These are phyloP conservation scores for Trichomycterus rosablanca DNA, from an alignment of 2,113 vertebrate species.

Conservation along the genomic window DNA sequence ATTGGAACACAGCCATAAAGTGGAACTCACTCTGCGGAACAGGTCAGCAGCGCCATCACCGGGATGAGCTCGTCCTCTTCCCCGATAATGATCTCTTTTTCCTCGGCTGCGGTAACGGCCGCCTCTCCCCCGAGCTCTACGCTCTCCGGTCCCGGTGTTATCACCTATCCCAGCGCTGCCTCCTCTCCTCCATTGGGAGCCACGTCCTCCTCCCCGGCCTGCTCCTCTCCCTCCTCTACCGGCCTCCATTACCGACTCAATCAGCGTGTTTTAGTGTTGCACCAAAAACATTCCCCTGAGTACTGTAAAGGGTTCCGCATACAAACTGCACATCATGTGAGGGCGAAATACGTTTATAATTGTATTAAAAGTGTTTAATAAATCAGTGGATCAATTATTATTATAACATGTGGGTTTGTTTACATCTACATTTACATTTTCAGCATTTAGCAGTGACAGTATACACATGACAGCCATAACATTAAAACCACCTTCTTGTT, in stretches of 20 bases:
- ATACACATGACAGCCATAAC: too few species aligned
- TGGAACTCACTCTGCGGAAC: constrained; percentile 24
- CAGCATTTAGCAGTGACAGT: too few species aligned
- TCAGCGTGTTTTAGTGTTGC: constrained; percentile 45
- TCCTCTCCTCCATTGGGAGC: constrained; percentile 58
- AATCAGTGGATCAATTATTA: too few species aligned
- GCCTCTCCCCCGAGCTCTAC: constrained; percentile 62
- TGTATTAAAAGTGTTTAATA: too few species aligned
- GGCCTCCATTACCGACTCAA: constrained; percentile 59
- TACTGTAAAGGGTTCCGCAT: constrained; percentile 37
- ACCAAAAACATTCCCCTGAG: constrained; percentile 38
- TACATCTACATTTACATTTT: too few species aligned
- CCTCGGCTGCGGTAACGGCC: constrained; percentile 56
- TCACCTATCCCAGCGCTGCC: constrained; percentile 46
- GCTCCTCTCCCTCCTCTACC: constrained; percentile 45
- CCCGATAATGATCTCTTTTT: constrained; percentile 60
- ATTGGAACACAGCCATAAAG: too few species aligned
- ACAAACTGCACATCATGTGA: background rate
- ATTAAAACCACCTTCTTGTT: too few species aligned
- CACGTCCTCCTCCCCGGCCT: constrained; percentile 53
- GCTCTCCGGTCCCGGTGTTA: constrained; percentile 40
- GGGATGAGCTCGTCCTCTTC: constrained; percentile 52
- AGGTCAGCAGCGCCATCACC: constrained; percentile 3
- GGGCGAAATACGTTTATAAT: background rate
- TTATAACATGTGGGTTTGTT: too few species aligned